Evolutionary conservation across 53 echinoderm and acorn worm genomes (phyloP).

Genomic region (Hippasteria phrygiana): DNA sequence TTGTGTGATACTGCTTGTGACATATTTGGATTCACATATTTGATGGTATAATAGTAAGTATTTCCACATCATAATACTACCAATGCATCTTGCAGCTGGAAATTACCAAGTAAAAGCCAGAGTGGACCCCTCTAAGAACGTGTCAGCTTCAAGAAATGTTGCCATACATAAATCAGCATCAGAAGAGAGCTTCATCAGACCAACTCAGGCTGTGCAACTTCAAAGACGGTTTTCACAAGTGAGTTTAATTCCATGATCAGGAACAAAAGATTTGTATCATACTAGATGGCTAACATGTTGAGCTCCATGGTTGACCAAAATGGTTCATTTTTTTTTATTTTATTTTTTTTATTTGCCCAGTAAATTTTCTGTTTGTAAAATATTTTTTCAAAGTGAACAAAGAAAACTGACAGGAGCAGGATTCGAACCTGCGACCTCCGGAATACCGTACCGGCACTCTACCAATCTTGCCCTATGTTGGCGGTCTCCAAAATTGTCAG

Average conservation of each 20-base stretch:
- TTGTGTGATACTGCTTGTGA: too few relatives aligned
- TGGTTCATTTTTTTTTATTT: too few relatives aligned
- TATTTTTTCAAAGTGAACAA: too few relatives aligned
- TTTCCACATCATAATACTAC: neutral
- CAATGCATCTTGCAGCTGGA: constrained; percentile 29
- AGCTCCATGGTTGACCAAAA: neutral
- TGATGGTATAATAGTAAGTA: too few relatives aligned
- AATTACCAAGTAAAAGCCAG: constrained; percentile 46
- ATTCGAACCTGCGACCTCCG: too few relatives aligned
- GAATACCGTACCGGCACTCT: too few relatives aligned
- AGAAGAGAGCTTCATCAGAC: constrained; percentile 47
- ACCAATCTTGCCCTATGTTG: too few relatives aligned
- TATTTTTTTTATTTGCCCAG: too few relatives aligned
- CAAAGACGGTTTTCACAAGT: constrained; percentile 44
- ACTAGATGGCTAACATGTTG: neutral
- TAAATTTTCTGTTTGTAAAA: too few relatives aligned
- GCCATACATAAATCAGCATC: constrained; percentile 51
- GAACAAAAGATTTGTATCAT: neutral
- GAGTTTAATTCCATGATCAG: neutral
- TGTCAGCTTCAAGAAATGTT: neutral
- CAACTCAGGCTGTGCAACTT: neutral
- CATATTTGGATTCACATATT: too few relatives aligned
- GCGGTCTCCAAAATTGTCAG: too few relatives aligned
- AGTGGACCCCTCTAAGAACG: constrained; percentile 8
- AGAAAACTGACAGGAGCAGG: too few relatives aligned